phyloP scores from a whole-genome alignment of 2,888 invertebrate species.

The Microplitis deprimator region DNA sequence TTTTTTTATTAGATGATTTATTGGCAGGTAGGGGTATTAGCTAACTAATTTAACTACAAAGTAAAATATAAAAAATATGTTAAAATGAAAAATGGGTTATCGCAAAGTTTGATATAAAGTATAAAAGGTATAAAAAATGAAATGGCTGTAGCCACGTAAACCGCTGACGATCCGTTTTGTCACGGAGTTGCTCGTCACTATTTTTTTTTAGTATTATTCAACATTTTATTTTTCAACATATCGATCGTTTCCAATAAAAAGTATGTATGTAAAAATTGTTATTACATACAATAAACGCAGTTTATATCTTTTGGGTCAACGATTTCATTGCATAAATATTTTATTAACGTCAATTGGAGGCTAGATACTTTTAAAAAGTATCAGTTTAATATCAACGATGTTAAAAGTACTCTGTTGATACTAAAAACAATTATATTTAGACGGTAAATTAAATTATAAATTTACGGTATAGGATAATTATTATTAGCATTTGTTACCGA shows the following conservation, averaged over 20 bases:
- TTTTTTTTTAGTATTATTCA: constrained; percentile 18
- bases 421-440: background rate
- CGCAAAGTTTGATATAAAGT: constrained; percentile 29
- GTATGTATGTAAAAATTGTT: constrained; percentile 47
- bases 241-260: constrained; percentile 56
- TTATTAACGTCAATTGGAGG: background rate
- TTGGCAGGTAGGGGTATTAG: background rate
- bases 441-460: background rate
- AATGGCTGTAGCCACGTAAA: constrained; percentile 55
- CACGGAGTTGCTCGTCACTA: constrained; percentile 45
- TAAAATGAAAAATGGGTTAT: constrained; percentile 27
- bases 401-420: too few relatives aligned
- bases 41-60: constrained; percentile 36
- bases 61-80: constrained; percentile 30
- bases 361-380: too few relatives aligned
- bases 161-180: constrained; percentile 61
- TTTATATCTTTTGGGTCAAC: background rate
- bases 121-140: constrained; percentile 36
- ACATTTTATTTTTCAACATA: constrained; percentile 51
- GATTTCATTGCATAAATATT: background rate
- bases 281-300: constrained; percentile 49
- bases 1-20: background rate
- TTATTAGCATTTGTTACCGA: background rate
- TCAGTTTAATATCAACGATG: too few relatives aligned
- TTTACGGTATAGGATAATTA: background rate